Conservation (phyloP, 2,113 vertebrate genomes). For the Muscicapa adusta region DNA sequence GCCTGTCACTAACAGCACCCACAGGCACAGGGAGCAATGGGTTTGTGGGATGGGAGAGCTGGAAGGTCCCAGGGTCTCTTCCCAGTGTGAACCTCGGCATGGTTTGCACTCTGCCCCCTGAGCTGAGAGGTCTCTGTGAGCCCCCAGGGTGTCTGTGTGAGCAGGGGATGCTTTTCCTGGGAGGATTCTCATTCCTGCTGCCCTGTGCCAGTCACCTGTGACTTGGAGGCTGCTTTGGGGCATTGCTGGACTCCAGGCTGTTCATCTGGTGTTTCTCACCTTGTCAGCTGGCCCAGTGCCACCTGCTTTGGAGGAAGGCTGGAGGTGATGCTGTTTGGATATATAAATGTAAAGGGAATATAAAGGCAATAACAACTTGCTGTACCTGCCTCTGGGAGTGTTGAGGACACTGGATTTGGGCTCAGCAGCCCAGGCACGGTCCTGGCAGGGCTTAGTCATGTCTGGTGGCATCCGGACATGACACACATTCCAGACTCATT, state of each 20-base stretch:
- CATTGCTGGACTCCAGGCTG: background rate
- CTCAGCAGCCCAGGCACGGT: background rate
- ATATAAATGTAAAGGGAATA: background rate
- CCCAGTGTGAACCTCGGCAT: rapidly evolving
- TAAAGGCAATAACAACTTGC: background rate
- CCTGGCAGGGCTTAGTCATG: background rate
- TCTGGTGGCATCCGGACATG: rapidly evolving
- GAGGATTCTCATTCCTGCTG: background rate
- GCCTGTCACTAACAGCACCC: background rate
- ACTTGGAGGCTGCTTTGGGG: background rate
- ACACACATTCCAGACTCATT: background rate
- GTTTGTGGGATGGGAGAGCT: background rate
- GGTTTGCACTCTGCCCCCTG: background rate
- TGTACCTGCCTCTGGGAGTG: background rate
- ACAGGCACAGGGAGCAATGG: background rate
- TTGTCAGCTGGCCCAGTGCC: background rate
- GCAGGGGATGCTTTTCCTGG: background rate
- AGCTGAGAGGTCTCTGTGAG: rapidly evolving
- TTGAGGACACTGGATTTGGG: background rate
- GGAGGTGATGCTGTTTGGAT: background rate
- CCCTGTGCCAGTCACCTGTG: rapidly evolving
- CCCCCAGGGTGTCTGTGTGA: background rate
- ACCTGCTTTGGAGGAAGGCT: background rate
- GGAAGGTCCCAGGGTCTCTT: background rate
- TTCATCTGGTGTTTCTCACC: background rate